Percentiles rank a stretch among this genome's conserved stretches.
Conservation (phyloP, 2,113 vertebrate species). For the Litocranius walleri region DNA sequence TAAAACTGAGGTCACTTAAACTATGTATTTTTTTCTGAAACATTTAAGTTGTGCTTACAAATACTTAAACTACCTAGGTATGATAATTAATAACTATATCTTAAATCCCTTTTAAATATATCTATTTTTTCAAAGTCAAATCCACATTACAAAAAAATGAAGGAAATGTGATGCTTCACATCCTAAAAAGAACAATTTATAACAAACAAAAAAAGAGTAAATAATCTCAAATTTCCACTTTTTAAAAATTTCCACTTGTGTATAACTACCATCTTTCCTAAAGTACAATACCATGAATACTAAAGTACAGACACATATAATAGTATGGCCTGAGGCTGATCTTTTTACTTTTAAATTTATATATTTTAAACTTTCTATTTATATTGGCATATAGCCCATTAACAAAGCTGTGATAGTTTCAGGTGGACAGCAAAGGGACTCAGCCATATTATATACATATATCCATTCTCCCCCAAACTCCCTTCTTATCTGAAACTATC, state of each 20-base stretch:
- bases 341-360: neutral
- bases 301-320: neutral
- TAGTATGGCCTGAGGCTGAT: neutral
- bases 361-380: neutral
- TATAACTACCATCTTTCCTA: neutral
- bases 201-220: neutral
- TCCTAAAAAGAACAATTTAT: neutral
- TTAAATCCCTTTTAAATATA: neutral
- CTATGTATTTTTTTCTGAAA: neutral
- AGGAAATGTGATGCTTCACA: neutral
- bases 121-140: neutral
- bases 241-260: neutral
- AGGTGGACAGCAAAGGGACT: neutral
- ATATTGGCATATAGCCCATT: neutral
- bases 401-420: neutral
- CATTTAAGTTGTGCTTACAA: slow-evolving; percentile 7
- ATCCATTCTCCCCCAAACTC: neutral
- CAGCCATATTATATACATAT: neutral
- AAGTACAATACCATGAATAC: neutral
- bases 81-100: neutral
- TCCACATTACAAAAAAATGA: neutral
- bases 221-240: neutral
- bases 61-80: neutral
- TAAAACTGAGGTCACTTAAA: neutral
- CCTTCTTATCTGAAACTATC: neutral